These are phyloP conservation scores for Dasysyrphus tricinctus DNA, from an alignment of 2,888 invertebrate genomes.

Conservation along the genomic window DNA sequence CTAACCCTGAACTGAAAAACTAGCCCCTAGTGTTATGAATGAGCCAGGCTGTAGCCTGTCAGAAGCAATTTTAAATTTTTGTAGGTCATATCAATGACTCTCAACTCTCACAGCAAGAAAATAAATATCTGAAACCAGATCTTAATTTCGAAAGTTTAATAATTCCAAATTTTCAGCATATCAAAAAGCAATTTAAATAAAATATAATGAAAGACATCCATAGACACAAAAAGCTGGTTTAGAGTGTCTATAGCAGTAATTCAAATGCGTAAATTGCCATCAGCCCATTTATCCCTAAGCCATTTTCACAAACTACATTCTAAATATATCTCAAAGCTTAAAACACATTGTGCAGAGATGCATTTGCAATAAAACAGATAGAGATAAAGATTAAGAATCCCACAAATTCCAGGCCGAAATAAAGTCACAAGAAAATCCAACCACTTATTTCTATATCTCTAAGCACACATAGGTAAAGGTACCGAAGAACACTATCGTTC, in stretches of 20 bases:
- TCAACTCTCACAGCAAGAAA: too few relatives aligned
- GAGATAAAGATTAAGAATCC: slow-evolving; percentile 39
- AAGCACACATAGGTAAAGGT: background rate
- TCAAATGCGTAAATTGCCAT: slow-evolving; percentile 23
- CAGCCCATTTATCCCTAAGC: slow-evolving; percentile 9
- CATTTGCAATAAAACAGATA: slow-evolving; percentile 21
- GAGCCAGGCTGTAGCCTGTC: too few relatives aligned
- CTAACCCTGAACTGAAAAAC: too few relatives aligned
- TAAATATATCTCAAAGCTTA: slow-evolving; percentile 20
- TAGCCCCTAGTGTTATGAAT: too few relatives aligned
- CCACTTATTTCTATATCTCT: slow-evolving; percentile 29
- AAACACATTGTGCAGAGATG: slow-evolving; percentile 4
- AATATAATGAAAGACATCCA: background rate
- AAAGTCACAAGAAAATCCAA: slow-evolving; percentile 53
- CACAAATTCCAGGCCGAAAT: slow-evolving; percentile 56
- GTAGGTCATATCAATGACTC: too few relatives aligned
- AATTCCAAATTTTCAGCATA: too few relatives aligned
- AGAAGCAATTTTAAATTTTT: too few relatives aligned
- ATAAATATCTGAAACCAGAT: too few relatives aligned
- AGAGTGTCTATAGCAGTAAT: background rate
- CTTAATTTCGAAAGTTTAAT: too few relatives aligned
- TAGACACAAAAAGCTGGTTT: background rate
- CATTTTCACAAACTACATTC: slow-evolving; percentile 24
- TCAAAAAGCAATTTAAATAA: background rate
- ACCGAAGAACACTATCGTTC: slow-evolving; percentile 41